Evolutionary conservation across 2,888 invertebrate genomes (phyloP).

Genomic region (Cremastinae sp.): DNA sequence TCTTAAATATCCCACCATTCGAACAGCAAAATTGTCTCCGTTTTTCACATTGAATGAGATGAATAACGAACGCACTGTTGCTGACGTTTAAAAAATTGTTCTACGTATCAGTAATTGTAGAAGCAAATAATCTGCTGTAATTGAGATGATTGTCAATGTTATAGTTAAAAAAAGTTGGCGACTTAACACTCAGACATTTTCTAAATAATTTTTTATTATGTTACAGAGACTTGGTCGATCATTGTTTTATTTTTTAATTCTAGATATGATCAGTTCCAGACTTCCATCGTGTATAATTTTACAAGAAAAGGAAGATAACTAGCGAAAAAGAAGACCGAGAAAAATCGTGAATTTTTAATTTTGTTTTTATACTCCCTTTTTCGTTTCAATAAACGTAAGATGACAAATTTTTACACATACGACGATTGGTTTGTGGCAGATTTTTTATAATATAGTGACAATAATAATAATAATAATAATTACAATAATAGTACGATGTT

Average conservation of each 20-base stretch:
- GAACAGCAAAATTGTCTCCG: too few relatives aligned
- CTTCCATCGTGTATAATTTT: conserved; percentile 18
- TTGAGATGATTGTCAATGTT: too few relatives aligned
- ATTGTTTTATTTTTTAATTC: conserved; percentile 13
- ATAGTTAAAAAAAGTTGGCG: too few relatives aligned
- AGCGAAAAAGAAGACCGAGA: conserved; percentile 22
- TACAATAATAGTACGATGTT: conserved; percentile 34
- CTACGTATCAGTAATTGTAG: too few relatives aligned
- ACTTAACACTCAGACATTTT: background rate
- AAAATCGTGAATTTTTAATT: conserved; percentile 30
- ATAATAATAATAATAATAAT: conserved; percentile 47
- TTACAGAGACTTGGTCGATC: conserved; percentile 38
- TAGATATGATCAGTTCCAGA: conserved; percentile 22
- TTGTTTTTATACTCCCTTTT: conserved; percentile 55
- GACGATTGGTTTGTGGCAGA: conserved; percentile 43
- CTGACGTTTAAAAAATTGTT: too few relatives aligned
- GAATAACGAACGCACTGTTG: too few relatives aligned
- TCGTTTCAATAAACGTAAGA: conserved; percentile 48
- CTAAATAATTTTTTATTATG: background rate
- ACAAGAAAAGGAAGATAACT: conserved; percentile 33
- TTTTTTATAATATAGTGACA: conserved; percentile 29
- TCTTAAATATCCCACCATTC: too few relatives aligned
- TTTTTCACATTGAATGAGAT: too few relatives aligned
- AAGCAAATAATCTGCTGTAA: too few relatives aligned
- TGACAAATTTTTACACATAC: conserved; percentile 43